Evolutionary conservation across 2,888 invertebrate genomes (phyloP), one percentile per base, ranked within the genome.

Genomic region (Rhingia campestris): DNA sequence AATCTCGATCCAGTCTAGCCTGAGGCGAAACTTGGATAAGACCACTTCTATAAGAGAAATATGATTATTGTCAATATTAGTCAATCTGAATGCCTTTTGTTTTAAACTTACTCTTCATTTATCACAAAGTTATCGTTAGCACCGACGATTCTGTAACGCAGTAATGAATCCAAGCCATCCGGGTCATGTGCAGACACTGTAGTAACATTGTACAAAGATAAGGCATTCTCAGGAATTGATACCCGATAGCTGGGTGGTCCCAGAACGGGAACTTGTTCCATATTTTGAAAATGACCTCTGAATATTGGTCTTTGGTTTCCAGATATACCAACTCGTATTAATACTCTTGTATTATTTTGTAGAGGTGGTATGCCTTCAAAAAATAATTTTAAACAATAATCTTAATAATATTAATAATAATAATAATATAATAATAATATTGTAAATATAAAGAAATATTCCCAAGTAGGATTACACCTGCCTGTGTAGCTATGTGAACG

Each of bases 291-390:
- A 87, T 95, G 95, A 0, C 95, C 95, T 87, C 94, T 94, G 87
- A 95, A 96, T n/a, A 95, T 94, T 0, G 95, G 96, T n/a, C 95
- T 92, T 87, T 96, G 95, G 88, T 96, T 96, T 0, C 96, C 96
- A 0, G 95, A 95, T 4, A 95, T 95, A 0, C 96, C 96, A 0
- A 96, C 96, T n/a, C 95, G 92, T 12, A 96, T 93, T 7, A 93
- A 92, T 0, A 96, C 93, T 41, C 93, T 92, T 0, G 95, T 94
- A 82, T 95, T 95, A 45, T 95, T 94, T 61, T 93, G 92, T 0
- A 95, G 90, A 0, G 95, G 93, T 9, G 96, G 95, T 39, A 88
- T 90, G 6, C 94, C 94, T 94, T 0, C 88, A 4, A 2, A 45
- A 43, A 43, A 14, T 14, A 30, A 56, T 49, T 32, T 12, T 9